Percentiles rank a stretch among this genome's conserved stretches.
phyloP scores from a whole-genome alignment of 1,140 invertebrate genomes.

The Drosophila ironensis region DNA sequence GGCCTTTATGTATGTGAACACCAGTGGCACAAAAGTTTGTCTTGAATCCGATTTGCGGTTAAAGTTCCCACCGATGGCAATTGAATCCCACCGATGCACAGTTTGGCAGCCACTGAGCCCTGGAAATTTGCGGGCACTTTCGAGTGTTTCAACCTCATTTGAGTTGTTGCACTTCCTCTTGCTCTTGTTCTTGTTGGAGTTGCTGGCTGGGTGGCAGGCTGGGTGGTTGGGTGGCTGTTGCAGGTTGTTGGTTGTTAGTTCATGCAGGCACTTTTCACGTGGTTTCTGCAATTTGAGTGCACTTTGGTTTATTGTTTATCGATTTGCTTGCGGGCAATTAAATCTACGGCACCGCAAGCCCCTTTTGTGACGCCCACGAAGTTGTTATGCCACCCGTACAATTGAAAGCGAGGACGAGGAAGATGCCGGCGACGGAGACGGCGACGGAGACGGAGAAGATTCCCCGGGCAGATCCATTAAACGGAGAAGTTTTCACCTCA shows the following conservation, averaged over 20 bases:
- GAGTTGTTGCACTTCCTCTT: neutral
- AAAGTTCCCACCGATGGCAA: neutral
- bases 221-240: too few relatives aligned
- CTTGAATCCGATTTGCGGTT: slow-evolving; percentile 15
- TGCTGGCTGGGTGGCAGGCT: slow-evolving; percentile 10
- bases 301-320: slow-evolving; percentile 62
- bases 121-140: slow-evolving; percentile 2
- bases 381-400: neutral
- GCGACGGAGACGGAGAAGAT: too few relatives aligned
- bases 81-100: slow-evolving; percentile 12
- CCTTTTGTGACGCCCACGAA: neutral
- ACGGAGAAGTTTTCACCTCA: slow-evolving; percentile 8
- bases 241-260: slow-evolving; percentile 1
- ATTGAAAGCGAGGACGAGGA: neutral
- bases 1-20: too few relatives aligned
- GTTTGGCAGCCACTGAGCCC: neutral
- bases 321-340: slow-evolving; percentile 56
- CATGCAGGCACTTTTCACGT: slow-evolving; percentile 42
- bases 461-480: slow-evolving; percentile 29
- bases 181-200: neutral
- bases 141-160: neutral
- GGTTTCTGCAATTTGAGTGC: slow-evolving; percentile 48
- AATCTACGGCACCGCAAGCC: neutral
- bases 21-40: neutral
- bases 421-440: too few relatives aligned